These are phyloP conservation scores for Euleptes europaea DNA, from an alignment of 2,113 vertebrate genomes.

Conservation along the genomic window DNA sequence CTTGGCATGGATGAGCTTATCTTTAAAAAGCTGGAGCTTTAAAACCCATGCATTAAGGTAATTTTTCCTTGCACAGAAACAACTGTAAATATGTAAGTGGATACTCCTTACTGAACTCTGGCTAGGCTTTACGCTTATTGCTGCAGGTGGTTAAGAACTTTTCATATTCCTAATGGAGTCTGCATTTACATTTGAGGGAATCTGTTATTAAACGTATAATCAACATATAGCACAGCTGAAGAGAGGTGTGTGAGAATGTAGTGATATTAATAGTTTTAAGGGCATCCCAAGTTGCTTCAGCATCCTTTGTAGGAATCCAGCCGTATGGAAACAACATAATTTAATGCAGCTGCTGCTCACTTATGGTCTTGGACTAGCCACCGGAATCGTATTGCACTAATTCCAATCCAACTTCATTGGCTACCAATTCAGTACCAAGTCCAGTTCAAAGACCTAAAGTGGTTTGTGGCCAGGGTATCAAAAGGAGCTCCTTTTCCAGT, in stretches of 20 bases:
- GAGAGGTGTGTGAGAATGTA: background rate
- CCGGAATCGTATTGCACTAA: no score
- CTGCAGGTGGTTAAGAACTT: background rate
- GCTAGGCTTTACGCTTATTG: background rate
- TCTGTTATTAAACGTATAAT: background rate
- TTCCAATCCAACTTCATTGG: no score
- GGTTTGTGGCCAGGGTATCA: no score
- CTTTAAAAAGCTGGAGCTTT: conserved; percentile 51
- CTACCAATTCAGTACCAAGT: no score
- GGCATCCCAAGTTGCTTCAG: background rate
- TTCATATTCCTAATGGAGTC: background rate
- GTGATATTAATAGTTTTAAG: background rate
- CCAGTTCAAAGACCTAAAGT: no score
- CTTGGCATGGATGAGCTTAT: conserved; percentile 47
- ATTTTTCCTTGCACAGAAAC: conserved; percentile 56
- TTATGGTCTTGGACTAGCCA: no score
- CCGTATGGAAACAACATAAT: background rate
- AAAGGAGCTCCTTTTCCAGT: no score
- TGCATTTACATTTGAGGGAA: no score
- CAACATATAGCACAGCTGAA: background rate
- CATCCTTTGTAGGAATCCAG: background rate
- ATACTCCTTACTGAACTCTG: background rate
- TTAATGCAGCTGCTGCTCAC: background rate
- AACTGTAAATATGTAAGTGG: background rate
- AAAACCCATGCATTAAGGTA: conserved; percentile 50